Evolutionary conservation across 2,888 invertebrate species (phyloP).

Genomic region (Leucoma salicis): DNA sequence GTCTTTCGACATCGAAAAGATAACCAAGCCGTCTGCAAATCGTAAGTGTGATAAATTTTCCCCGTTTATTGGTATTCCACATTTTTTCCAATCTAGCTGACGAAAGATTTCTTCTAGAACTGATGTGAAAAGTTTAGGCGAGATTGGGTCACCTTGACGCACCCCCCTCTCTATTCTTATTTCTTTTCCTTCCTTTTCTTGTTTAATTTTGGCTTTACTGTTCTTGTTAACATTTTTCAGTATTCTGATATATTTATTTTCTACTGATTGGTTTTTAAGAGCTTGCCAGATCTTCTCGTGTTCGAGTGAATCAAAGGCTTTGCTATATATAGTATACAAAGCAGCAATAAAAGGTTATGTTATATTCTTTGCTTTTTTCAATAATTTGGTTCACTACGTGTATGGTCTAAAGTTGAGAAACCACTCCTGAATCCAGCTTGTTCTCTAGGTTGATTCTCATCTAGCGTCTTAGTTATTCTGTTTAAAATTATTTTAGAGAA

Average conservation of each 20-base stretch:
- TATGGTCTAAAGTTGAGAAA: neutral
- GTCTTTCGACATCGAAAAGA: no score
- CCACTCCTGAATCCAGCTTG: neutral
- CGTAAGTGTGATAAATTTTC: neutral
- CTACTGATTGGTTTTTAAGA: neutral
- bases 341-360: neutral
- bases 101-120: conserved; percentile 6
- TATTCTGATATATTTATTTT: no score
- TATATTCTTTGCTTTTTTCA: neutral
- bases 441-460: no score
- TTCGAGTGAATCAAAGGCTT: no score
- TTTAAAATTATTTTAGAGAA: neutral
- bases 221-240: no score
- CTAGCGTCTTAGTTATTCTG: neutral
- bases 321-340: no score
- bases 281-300: no score
- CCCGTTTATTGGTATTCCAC: conserved; percentile 5
- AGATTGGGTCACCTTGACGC: conserved; percentile 8
- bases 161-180: conserved; percentile 3
- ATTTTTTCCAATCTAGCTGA: conserved; percentile 6
- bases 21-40: no score
- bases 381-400: neutral
- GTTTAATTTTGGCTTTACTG: no score
- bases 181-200: neutral
- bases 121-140: conserved; percentile 9